Evolutionary conservation across 2,888 invertebrate species (phyloP), one percentile per base, ranked within the genome.

Genomic region (Liodrosophila aerea): DNA sequence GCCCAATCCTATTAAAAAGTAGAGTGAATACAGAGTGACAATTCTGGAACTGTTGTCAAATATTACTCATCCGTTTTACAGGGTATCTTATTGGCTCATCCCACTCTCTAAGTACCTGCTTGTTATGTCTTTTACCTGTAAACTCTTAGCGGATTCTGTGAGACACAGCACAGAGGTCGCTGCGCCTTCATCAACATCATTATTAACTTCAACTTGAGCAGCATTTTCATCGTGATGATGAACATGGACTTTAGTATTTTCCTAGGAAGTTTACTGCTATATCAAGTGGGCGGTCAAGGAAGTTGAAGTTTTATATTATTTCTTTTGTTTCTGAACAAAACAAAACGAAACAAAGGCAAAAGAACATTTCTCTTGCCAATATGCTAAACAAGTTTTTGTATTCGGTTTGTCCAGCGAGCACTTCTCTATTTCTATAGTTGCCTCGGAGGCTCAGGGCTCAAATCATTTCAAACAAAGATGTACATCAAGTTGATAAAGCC

Each of bases 231-330:
- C 39, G 16, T 49, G 22, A 60, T 50, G 18, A 41, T 60, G 46
- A 33, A 52, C 41, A 33, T 54, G 36, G 47, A 40, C 43, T 49
- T 49, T 44, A 41, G 58, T 44, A 39, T 53, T 71, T 76, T 76
- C 67, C 59, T 58, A 56, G 57, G 76, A 76, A 74, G 52, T 66
- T 64, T 56, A 41, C 12, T 50, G 46, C 53, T 29, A 31, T 59
- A 58, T 77, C 56, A 69, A 81, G 82, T 81, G 82, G 81, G 81
- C 85, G 81, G 78, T 84, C 82, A 84, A 82, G 82, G 85, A 84
- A 81, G 81, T 85, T 71, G 58, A 34, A 29, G 7, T 36, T 41
- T n/a, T 49, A 4, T 22, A 2, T 9, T 16, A 12, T 13, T n/a
- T 18, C 12, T 18, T 44, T 37, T 44, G 11, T 40, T 15, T 63